phyloP scores from a whole-genome alignment of 2,113 vertebrate species.

The Takifugu bimaculatus region DNA sequence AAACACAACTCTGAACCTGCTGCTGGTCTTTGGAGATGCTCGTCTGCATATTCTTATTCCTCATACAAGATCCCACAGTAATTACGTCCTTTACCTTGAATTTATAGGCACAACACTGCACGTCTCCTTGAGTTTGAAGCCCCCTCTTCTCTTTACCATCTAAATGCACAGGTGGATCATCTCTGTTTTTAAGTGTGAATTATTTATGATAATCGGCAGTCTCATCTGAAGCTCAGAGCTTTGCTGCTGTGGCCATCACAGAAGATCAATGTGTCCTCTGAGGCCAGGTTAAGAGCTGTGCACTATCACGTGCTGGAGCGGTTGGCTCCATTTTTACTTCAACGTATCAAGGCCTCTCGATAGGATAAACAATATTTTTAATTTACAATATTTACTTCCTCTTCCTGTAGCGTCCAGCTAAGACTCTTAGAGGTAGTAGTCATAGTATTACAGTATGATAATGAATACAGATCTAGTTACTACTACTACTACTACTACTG shows the following conservation, averaged over 20 bases:
- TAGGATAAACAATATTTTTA: neutral
- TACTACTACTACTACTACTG: too few species aligned
- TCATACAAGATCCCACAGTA: too few species aligned
- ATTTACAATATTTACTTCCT: too few species aligned
- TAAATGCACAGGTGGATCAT: slow-evolving; percentile 9
- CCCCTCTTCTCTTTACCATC: neutral
- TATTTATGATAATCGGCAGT: slow-evolving; percentile 29
- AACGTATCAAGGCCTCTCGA: neutral
- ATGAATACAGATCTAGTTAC: too few species aligned
- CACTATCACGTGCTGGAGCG: neutral
- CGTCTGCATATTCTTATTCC: too few species aligned
- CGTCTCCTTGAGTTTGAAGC: neutral
- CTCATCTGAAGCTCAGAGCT: slow-evolving; percentile 1
- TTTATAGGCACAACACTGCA: too few species aligned
- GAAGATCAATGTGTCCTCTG: slow-evolving; percentile 8
- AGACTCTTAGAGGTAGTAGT: too few species aligned
- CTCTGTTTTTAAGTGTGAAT: slow-evolving; percentile 30
- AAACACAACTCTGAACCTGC: too few species aligned
- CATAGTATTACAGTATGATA: too few species aligned
- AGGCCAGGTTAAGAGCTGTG: slow-evolving; percentile 6
- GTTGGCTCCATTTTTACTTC: neutral
- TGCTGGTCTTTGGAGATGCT: too few species aligned
- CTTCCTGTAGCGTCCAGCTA: too few species aligned
- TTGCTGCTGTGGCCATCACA: neutral
- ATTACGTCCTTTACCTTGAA: too few species aligned